Conservation (phyloP, 2,113 vertebrate species). For the Tachuris rubrigastra region DNA sequence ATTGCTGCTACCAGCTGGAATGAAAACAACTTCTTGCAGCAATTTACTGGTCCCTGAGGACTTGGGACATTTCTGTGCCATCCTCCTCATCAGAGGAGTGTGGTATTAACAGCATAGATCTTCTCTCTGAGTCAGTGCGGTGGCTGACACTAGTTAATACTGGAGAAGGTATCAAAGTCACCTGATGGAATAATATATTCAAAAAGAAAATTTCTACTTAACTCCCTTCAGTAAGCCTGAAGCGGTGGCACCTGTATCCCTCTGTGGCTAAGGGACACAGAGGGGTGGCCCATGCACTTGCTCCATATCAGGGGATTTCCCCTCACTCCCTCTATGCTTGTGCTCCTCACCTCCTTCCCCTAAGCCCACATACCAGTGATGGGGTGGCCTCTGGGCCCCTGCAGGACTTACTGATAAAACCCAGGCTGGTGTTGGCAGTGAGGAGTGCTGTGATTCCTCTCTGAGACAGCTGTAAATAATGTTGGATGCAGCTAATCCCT, state of each 20-base stretch:
- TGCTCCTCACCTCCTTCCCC: rapidly evolving
- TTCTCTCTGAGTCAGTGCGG: neutral
- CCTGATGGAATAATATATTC: neutral
- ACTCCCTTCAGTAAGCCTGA: neutral
- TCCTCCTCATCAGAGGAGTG: neutral
- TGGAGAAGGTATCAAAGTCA: constrained; percentile 2
- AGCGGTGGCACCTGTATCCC: rapidly evolving
- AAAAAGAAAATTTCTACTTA: neutral
- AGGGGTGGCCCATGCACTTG: rapidly evolving
- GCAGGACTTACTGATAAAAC: neutral
- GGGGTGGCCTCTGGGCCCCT: neutral
- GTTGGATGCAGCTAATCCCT: neutral
- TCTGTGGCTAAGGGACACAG: neutral
- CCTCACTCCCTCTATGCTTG: neutral
- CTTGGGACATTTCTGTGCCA: constrained; percentile 34
- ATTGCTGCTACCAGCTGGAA: neutral
- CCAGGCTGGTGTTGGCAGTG: neutral
- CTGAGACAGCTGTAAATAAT: neutral
- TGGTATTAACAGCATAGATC: neutral
- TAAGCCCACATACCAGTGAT: neutral
- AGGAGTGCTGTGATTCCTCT: neutral
- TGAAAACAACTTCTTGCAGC: neutral
- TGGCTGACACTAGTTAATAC: neutral
- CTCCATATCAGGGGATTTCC: neutral
- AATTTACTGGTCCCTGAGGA: constrained; percentile 33